Percentiles rank a stretch among this genome's conserved stretches.
phyloP scores from a whole-genome alignment of 2,113 vertebrate species.

The Leuciscus idus region DNA sequence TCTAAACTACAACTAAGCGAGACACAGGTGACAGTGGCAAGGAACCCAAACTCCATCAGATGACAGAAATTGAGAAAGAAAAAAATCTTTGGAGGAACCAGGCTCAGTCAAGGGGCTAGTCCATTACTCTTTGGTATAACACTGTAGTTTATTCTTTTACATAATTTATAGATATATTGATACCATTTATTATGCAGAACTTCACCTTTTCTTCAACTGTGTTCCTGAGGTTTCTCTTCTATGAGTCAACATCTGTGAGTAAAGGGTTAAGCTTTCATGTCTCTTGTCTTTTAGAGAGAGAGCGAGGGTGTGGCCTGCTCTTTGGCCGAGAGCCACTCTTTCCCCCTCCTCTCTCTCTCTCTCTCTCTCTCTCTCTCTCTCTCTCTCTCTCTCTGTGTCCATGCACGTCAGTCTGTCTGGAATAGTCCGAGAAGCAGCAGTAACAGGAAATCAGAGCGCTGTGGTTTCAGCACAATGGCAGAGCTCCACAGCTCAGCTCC shows the following conservation, averaged over 20 bases:
- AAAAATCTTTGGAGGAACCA: too few species aligned
- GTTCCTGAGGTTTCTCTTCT: neutral
- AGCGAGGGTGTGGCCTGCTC: slow-evolving; percentile 71
- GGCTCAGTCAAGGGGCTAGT: neutral
- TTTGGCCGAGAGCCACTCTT: slow-evolving; percentile 71
- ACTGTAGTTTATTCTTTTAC: neutral
- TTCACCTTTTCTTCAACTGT: neutral
- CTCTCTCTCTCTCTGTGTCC: slow-evolving; percentile 64
- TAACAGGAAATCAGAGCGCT: slow-evolving; percentile 60
- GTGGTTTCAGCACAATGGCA: slow-evolving; percentile 69
- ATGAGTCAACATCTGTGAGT: neutral
- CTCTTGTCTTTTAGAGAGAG: slow-evolving; percentile 62
- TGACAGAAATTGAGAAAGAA: too few species aligned
- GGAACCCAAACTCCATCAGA: too few species aligned
- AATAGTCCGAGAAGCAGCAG: slow-evolving; percentile 59
- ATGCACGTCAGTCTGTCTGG: slow-evolving; percentile 69
- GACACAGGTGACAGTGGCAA: too few species aligned
- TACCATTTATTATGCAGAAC: neutral
- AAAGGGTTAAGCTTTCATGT: slow-evolving; percentile 54
- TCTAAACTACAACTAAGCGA: too few species aligned
- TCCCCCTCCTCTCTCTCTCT: slow-evolving; percentile 31
- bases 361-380: slow-evolving; percentile 65
- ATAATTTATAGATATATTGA: neutral
- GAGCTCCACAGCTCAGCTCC: slow-evolving; percentile 38
- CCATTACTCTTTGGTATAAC: neutral